Conservation (phyloP, 2,113 vertebrate species). For the Prinia subflava region DNA sequence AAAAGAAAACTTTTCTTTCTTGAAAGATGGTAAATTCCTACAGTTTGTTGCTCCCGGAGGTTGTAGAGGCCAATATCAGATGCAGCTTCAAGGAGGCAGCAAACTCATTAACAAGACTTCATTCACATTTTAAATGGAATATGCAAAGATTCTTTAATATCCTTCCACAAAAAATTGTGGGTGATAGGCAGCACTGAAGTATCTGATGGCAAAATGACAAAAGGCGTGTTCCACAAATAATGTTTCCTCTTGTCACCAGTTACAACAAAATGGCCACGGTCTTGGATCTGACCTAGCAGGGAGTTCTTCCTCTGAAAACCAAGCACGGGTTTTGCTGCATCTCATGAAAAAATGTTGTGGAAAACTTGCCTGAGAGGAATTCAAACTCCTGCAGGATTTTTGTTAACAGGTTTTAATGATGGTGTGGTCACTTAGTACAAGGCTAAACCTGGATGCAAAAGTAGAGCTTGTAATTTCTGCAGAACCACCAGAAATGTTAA, state of each 20-base stretch:
- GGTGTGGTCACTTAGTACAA: not conserved
- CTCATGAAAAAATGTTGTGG: not conserved
- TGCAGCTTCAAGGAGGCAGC: not conserved
- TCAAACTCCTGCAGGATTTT: not conserved
- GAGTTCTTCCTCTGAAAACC: not conserved
- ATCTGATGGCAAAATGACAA: not conserved
- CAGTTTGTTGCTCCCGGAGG: not conserved
- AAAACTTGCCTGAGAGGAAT: not conserved
- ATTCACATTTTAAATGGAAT: not conserved
- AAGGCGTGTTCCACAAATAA: not conserved
- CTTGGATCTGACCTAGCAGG: not conserved
- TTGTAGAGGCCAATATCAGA: not conserved
- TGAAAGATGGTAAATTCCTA: not conserved
- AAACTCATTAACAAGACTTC: not conserved
- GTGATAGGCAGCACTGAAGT: not conserved
- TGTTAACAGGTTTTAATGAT: not conserved
- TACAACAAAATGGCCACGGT: not conserved
- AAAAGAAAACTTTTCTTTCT: not conserved
- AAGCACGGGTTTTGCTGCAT: not conserved
- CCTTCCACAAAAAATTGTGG: not conserved
- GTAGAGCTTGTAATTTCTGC: not conserved
- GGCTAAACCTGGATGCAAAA: not conserved
- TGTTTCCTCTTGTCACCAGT: not conserved
- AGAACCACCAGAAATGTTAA: not conserved
- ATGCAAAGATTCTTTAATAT: not conserved